phyloP scores from a whole-genome alignment of 2,113 vertebrate species.

The Brachyistius frenatus region DNA sequence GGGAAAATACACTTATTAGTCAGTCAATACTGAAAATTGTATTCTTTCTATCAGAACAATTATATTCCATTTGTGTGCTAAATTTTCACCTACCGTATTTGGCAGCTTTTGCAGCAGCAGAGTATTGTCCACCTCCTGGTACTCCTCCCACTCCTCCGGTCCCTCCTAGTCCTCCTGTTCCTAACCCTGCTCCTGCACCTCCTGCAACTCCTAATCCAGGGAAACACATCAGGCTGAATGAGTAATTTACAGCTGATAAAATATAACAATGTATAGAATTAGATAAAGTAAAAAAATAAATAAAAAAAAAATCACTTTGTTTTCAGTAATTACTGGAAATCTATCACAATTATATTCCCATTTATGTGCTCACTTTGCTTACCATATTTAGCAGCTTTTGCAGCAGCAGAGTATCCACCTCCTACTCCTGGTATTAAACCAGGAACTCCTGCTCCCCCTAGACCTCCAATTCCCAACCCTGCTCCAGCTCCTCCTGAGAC shows the following conservation, averaged over 20 bases:
- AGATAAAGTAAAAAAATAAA: no score
- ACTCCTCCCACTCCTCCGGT: slow-evolving; percentile 16
- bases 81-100: no score
- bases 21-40: no score
- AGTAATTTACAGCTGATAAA: not conserved
- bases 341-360: no score
- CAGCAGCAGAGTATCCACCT: slow-evolving; percentile 47
- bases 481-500: slow-evolving; percentile 29
- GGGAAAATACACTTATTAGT: no score
- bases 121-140: slow-evolving; percentile 49
- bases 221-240: not conserved
- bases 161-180: slow-evolving; percentile 1
- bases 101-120: slow-evolving; percentile 63
- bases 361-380: no score
- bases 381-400: slow-evolving; percentile 70
- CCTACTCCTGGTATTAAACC: no score
- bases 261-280: no score
- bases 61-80: no score
- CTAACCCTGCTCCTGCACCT: slow-evolving; percentile 16
- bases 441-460: not conserved
- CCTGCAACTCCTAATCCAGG: slow-evolving; percentile 29
- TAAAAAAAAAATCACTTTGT: no score
- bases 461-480: slow-evolving; percentile 38
- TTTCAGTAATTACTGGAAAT: no score
- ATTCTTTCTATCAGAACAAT: no score